Percentiles rank a stretch among this genome's conserved stretches.
Conservation (phyloP, 2,797 vertebrate species). For the Enteromius unitaeniatus region DNA sequence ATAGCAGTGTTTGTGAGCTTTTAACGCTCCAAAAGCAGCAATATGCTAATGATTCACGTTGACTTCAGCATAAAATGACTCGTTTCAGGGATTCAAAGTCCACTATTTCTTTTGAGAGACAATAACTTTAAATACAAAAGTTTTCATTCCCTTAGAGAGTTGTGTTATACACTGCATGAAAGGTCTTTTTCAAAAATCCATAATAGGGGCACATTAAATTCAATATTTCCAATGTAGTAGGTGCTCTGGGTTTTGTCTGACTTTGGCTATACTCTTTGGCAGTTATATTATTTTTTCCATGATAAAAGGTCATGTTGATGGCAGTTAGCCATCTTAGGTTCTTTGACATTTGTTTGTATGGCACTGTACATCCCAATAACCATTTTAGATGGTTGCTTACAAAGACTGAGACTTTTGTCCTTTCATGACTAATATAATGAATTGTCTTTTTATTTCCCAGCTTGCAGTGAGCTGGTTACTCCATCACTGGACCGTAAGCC, state of each 20-base stretch:
- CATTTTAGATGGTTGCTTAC: not conserved
- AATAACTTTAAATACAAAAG: no score
- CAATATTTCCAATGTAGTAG: constrained; percentile 2
- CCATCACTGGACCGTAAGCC: constrained; percentile 94
- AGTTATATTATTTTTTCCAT: not conserved
- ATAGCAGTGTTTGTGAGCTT: no score
- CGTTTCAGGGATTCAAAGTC: no score
- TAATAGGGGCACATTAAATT: no score
- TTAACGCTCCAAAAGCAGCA: no score
- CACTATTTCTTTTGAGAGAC: no score
- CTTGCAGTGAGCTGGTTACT: constrained; percentile 95
- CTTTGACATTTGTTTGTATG: not conserved
- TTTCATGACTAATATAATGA: not conserved
- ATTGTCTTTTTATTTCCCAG: constrained; percentile 70
- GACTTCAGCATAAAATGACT: no score
- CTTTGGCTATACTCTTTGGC: not conserved
- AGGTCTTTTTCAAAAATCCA: no score
- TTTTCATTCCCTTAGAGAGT: no score
- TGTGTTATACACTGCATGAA: no score
- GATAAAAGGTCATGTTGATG: constrained; percentile 1
- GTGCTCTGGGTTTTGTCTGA: not conserved
- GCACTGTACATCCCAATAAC: not conserved
- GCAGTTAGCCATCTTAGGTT: not conserved
- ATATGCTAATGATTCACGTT: no score
- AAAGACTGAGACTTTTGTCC: not conserved